Evolutionary conservation across 1,140 invertebrate species (phyloP), one percentile per base, ranked within the genome.

Genomic region (Scylla paramamosain): DNA sequence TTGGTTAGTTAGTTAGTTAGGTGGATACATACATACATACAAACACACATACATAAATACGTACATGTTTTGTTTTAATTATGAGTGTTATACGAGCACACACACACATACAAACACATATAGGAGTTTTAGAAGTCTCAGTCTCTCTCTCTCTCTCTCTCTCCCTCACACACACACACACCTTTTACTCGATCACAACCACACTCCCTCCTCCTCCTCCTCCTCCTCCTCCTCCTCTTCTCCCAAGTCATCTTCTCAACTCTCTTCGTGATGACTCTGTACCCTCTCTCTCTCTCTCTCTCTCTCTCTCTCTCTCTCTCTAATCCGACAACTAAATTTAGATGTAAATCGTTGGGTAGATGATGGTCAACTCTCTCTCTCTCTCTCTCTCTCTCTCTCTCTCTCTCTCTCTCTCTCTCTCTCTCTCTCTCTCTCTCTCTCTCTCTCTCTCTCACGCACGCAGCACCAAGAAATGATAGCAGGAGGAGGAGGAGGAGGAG

Each of bases 1-100:
- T 8, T 92, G 59, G 20, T 91, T 77, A 32, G 90, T 25, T 91
- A 59, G n/a, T 16, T 20, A 91, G 28, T 14, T 45, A 90, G 4
- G 14, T 90, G 25, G 2, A 25, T 90, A 90, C 45, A 67, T 45
- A 48, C 31, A 92, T 31, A 92, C 20, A 32, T 92, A 92, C 31
- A 92, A 82, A 82, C 31, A 92, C 82, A 92, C 67, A 52, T 92
- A 92, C 67, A 87, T 20, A 87, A 4, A 87, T 87, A 87, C 39
- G 29, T 87, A 87, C 25, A 87, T 87, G 29, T 31, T n/a, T n/a
- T n/a, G n/a, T n/a, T n/a, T n/a, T n/a, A n/a, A n/a, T n/a, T n/a
- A n/a, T 67, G 20, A 25, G 10, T 67, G 59, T 67, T 67, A 16
- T 67, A 67, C 7, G 59, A 67, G 59, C 59, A 67, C 59, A 67